phyloP scores from a whole-genome alignment of 2,888 invertebrate species.

The Hartigia nigra region DNA sequence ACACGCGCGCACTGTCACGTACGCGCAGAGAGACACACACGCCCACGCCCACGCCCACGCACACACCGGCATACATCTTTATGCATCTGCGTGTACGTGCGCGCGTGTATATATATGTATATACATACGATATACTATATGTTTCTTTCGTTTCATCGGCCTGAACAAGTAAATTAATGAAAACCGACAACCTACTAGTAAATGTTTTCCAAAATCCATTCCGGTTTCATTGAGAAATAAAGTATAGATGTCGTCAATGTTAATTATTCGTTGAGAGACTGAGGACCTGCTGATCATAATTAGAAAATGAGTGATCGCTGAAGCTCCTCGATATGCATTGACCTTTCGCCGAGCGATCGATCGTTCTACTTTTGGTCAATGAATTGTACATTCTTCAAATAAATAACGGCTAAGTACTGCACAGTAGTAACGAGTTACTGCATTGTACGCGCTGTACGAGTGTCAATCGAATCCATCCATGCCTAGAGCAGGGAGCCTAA shows the following conservation, averaged over 20 bases:
- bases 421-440: slow-evolving; percentile 36
- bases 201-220: slow-evolving; percentile 58
- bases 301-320: slow-evolving; percentile 39
- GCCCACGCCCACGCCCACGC: no score
- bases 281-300: slow-evolving; percentile 28
- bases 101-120: slow-evolving; percentile 8
- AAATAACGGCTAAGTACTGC: slow-evolving; percentile 21
- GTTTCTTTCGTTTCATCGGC: slow-evolving; percentile 64
- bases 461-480: neutral
- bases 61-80: neutral
- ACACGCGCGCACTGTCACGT: neutral
- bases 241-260: slow-evolving; percentile 60
- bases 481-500: no score
- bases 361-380: neutral
- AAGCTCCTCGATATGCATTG: slow-evolving; percentile 16
- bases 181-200: slow-evolving; percentile 38
- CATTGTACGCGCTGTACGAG: slow-evolving; percentile 29
- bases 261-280: slow-evolving; percentile 54
- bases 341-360: neutral
- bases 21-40: neutral
- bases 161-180: slow-evolving; percentile 50
- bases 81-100: neutral
- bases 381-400: neutral
- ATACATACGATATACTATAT: slow-evolving; percentile 40
- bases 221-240: slow-evolving; percentile 32